Evolutionary conservation across 2,797 vertebrate species (phyloP), one percentile per base, ranked within the genome.

Genomic region (Apogon talboti): DNA sequence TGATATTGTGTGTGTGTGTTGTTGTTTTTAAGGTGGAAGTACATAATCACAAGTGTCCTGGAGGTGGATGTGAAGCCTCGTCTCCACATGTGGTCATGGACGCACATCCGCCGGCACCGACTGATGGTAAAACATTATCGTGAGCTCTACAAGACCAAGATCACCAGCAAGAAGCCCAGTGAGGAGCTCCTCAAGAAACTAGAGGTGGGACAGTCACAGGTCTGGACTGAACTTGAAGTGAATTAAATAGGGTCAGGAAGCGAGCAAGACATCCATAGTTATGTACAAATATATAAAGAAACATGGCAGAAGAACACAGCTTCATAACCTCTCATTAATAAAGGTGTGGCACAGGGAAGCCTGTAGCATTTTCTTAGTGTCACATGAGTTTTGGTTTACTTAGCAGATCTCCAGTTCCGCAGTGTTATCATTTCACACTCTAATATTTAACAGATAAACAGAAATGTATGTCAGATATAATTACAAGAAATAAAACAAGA

Each of bases 51-150:
- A 24, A 83, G 96, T 8, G 66, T 97, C 75, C 87, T 98, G 84
- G 96, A 98, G 92, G 96, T 98, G 52, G 95, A 97, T 46, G 82
- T 99, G 68, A 94, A 93, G 74, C 98, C 96, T 12, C 92, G 82
- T 11, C 93, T 98, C 56, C 92, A 94, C n/a, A 96, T 98, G 96
- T 99, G 98, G 98, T 98, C 97, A 4, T 99, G 97, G 98, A 83
- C 92, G 24, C 92, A 93, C 81, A 98, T 99, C 85, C 69, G 33
- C 1, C 58, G 70, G 28, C 97, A 99, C 37, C 92, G 96, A 21
- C 84, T 90, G 54, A 93, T 90, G 86, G 85, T 96, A 15, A 98
- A 97, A 76, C 76, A 33, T 33, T 99, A 98, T 78, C 93, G 93
- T 81, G 94, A 96, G 28, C 79, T 97, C 41, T 99, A 99, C 90